A percentile compares a stretch with the other conserved stretches of the same genome.
Conservation (phyloP, 1,140 invertebrate species). For the Drosophila albomicans region DNA sequence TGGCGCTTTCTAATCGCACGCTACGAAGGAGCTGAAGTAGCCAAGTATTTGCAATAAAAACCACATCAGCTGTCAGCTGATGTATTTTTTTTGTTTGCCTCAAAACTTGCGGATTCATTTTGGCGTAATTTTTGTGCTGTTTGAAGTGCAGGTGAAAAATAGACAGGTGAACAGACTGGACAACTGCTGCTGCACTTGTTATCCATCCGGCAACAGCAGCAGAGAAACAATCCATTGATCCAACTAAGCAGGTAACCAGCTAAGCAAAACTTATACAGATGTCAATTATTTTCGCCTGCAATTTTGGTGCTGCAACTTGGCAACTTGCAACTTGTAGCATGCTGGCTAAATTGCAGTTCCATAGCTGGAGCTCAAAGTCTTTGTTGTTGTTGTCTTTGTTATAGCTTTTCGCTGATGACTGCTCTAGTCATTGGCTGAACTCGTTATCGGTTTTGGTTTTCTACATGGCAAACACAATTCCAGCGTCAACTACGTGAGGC, state of each 20-base stretch:
- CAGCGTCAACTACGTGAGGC: slow-evolving; percentile 58
- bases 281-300: slow-evolving; percentile 80
- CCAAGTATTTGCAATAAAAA: slow-evolving; percentile 18
- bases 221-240: slow-evolving; percentile 10
- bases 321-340: slow-evolving; percentile 26
- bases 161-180: slow-evolving; percentile 51
- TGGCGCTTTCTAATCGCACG: slow-evolving; percentile 48
- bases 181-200: slow-evolving; percentile 65
- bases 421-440: slow-evolving; percentile 13
- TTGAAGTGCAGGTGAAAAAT: slow-evolving; percentile 73
- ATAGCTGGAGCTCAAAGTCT: slow-evolving; percentile 1
- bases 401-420: background rate
- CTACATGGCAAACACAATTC: slow-evolving; percentile 58
- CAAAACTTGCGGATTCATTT: slow-evolving; percentile 32
- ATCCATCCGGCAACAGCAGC: slow-evolving; percentile 26
- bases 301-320: slow-evolving; percentile 52
- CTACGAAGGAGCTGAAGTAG: background rate
- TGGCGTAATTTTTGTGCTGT: slow-evolving; percentile 62
- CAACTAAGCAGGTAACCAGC: slow-evolving; percentile 19
- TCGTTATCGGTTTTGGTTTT: slow-evolving; percentile 36
- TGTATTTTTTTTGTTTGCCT: background rate
- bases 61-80: slow-evolving; percentile 12
- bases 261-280: slow-evolving; percentile 69
- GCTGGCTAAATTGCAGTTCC: slow-evolving; percentile 45
- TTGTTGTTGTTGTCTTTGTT: background rate